Base-by-base conservation (phyloP, 2,797 vertebrate genomes). In the Falco naumanni region DNA sequence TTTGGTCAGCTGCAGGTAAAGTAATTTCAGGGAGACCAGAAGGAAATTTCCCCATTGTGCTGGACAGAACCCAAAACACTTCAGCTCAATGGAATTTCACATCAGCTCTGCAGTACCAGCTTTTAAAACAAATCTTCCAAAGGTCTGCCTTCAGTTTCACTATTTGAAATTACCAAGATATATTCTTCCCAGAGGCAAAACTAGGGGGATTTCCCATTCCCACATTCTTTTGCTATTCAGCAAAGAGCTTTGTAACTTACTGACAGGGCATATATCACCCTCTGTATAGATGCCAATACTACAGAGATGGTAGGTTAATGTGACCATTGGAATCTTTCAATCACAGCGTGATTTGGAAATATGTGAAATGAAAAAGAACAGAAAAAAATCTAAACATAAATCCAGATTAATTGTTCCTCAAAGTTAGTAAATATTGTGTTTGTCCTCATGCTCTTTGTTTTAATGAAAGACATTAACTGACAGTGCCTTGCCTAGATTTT, bases 151-250 rank as follows among this genome's bases (percentile, higher is more conserved):
- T 87, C 2, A 3, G 39, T 65, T 93, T 93, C 69, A 57, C 13
- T 87, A 6, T 57, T 75, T 81, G n/a, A 96, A 93, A 84, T 95
- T 29, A 65, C 34, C 29, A 84, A 72, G 45, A 90, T 72, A 79
- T 60, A 77, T 94, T 89, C 70, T 86, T 66, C 66, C 86, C 76
- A 47, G 47, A 85, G 78, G 92, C 71, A 82, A 94, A 90, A 84
- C 15, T 50, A 80, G 57, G 77, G 87, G 41, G 37, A 85, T 85
- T 95, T 93, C 43, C 81, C 70, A 45, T 93, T 85, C 75, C 56
- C 60, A 69, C 86, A 92, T 93, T 96, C 60, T 87, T 90, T 41
- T 85, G 64, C 54, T 92, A 25, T 69, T 94, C 34, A 94, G 47
- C 39, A 69, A 89, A 66, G 31, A 79, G 16, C 66, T 88, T 66